Conservation (phyloP, 1,140 invertebrate species). For the Trissolcus basalis region DNA sequence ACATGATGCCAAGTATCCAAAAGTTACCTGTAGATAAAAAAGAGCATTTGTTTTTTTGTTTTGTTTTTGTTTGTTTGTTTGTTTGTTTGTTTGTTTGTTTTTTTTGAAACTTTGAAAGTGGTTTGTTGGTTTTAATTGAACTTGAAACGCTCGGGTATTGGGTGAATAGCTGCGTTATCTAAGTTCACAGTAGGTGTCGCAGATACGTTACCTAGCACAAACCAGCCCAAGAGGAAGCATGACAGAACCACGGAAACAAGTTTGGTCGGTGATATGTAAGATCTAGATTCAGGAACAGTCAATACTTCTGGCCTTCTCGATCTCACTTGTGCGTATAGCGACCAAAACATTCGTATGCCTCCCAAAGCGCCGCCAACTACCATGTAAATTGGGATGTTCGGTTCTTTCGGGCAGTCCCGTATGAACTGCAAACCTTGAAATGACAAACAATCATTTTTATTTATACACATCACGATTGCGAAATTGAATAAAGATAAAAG, state of each 20-base stretch:
- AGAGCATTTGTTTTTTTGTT: too few relatives aligned
- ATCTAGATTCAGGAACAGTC: conserved; percentile 70
- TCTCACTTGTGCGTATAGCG: conserved; percentile 82
- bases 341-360: conserved; percentile 82
- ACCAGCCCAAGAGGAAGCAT: conserved; percentile 85
- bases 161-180: too few relatives aligned
- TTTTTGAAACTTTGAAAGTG: too few relatives aligned
- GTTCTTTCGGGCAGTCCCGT: conserved; percentile 86
- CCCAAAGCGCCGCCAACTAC: conserved; percentile 87
- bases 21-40: conserved; percentile 81
- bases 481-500: too few relatives aligned
- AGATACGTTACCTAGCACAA: conserved; percentile 73
- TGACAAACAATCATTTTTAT: too few relatives aligned
- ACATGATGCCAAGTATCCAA: conserved; percentile 86
- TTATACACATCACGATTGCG: too few relatives aligned
- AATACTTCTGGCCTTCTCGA: conserved; percentile 78
- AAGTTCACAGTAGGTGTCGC: too few relatives aligned
- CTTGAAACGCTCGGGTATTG: too few relatives aligned
- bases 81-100: too few relatives aligned
- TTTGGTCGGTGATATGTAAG: conserved; percentile 73
- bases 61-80: neutral
- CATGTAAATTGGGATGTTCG: conserved; percentile 88
- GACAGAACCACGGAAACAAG: conserved; percentile 80
- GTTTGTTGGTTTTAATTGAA: too few relatives aligned
- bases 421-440: conserved; percentile 85